A percentile compares a stretch with the other conserved stretches of the same genome.
Conservation (phyloP, 2,797 vertebrate genomes). For the Linurgus olivaceus region DNA sequence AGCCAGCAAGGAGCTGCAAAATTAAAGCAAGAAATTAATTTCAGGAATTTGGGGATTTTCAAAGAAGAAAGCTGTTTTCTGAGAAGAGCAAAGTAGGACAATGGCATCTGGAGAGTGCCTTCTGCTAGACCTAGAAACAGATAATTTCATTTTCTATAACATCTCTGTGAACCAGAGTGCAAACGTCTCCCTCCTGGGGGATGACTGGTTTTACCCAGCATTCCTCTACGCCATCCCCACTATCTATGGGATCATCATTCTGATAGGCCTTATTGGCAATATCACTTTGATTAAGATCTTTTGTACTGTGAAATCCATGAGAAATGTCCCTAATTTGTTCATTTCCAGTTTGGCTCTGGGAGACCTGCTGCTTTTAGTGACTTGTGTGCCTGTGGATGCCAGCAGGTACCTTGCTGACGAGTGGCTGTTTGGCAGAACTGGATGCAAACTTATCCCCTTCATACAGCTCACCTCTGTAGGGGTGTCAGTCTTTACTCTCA, state of each 20-base stretch:
- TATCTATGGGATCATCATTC: slow-evolving; percentile 86
- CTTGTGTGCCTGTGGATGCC: slow-evolving; percentile 94
- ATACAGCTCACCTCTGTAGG: slow-evolving; percentile 96
- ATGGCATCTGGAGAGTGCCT: slow-evolving; percentile 79
- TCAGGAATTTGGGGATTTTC: background rate
- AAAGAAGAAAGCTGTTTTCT: background rate
- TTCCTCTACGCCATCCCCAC: slow-evolving; percentile 85
- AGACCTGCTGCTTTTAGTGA: slow-evolving; percentile 90
- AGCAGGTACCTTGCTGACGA: slow-evolving; percentile 89
- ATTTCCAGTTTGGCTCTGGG: slow-evolving; percentile 94
- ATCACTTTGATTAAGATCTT: slow-evolving; percentile 94
- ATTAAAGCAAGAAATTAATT: background rate
- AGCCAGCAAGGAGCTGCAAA: background rate
- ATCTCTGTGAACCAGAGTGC: slow-evolving; percentile 65
- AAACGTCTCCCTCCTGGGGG: slow-evolving; percentile 44
- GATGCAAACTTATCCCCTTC: slow-evolving; percentile 95
- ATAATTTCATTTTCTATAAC: slow-evolving; percentile 67
- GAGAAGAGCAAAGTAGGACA: background rate
- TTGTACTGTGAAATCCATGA: slow-evolving; percentile 88
- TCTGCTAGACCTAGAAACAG: slow-evolving; percentile 65
- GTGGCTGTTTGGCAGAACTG: slow-evolving; percentile 92
- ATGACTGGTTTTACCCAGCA: slow-evolving; percentile 79
- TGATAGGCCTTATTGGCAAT: slow-evolving; percentile 90
- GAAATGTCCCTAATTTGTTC: slow-evolving; percentile 92
- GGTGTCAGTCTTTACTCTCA: slow-evolving; percentile 96